These are phyloP conservation scores for Aradophagus sp. DNA, from an alignment of 1,140 invertebrate genomes.

Conservation along the genomic window DNA sequence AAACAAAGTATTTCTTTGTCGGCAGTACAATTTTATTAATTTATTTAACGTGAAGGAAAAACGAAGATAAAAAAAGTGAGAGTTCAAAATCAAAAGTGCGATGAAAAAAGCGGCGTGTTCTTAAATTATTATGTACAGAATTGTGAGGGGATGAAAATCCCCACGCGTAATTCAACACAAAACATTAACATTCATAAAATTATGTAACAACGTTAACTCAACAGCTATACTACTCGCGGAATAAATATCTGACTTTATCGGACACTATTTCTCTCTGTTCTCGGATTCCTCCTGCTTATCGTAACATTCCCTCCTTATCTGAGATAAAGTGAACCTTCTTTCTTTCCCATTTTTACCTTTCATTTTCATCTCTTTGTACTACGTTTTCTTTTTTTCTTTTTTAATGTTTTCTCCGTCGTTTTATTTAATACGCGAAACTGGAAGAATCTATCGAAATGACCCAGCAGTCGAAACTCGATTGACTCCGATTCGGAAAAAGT, in stretches of 20 bases:
- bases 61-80: neutral
- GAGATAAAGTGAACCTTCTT: neutral
- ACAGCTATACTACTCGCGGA: constrained; percentile 2
- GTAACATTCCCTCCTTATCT: no score
- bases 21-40: constrained; percentile 5
- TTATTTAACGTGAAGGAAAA: no score
- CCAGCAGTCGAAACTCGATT: no score
- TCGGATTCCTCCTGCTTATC: no score
- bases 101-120: constrained; percentile 5
- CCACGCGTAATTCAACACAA: neutral
- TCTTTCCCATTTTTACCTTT: neutral
- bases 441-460: no score
- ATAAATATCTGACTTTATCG: constrained; percentile 13
- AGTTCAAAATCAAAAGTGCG: neutral
- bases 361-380: neutral
- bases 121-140: constrained; percentile 1
- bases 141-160: no score
- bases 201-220: constrained; percentile 17
- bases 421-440: no score
- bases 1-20: neutral
- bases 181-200: constrained; percentile 28
- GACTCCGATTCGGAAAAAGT: no score
- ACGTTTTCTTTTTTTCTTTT: neutral
- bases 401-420: no score
- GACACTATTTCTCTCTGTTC: no score